A percentile compares a stretch with the other conserved stretches of the same genome.
These are phyloP conservation scores for Melanotus villosus DNA, from an alignment of 2,888 invertebrate genomes.

Conservation along the genomic window DNA sequence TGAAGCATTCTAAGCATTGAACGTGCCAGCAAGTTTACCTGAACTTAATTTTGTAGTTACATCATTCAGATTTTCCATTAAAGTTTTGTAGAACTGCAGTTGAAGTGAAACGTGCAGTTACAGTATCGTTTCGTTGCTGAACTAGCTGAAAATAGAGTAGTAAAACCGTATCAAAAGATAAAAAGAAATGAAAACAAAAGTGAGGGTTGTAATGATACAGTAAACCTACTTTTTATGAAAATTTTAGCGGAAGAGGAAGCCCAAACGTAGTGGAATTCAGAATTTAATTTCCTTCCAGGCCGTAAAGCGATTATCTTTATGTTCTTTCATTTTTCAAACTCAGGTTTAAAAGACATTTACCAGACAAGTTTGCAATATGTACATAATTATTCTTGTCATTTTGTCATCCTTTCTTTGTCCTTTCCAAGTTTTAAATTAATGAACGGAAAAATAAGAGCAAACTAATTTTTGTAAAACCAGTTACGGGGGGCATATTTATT, in stretches of 20 bases:
- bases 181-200: slow-evolving; percentile 18
- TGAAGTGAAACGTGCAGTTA: neutral
- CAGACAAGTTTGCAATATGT: slow-evolving; percentile 56
- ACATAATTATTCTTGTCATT: slow-evolving; percentile 59
- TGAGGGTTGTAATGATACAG: slow-evolving; percentile 21
- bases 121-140: neutral
- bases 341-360: slow-evolving; percentile 57
- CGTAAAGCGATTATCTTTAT: slow-evolving; percentile 58
- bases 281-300: slow-evolving; percentile 58
- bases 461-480: slow-evolving; percentile 14
- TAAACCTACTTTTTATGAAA: slow-evolving; percentile 33
- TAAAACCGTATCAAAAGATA: neutral
- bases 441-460: slow-evolving; percentile 12
- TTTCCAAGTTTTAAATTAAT: slow-evolving; percentile 20
- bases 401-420: slow-evolving; percentile 41
- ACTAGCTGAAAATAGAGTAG: neutral
- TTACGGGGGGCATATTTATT: slow-evolving; percentile 4
- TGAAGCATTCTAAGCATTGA: no score
- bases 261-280: slow-evolving; percentile 55
- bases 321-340: slow-evolving; percentile 57
- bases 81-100: slow-evolving; percentile 14
- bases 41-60: neutral
- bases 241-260: slow-evolving; percentile 43
- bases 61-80: slow-evolving; percentile 2
- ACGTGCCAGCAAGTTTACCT: no score